Conservation (phyloP, 2,888 invertebrate genomes). For the Agrochola litura region DNA sequence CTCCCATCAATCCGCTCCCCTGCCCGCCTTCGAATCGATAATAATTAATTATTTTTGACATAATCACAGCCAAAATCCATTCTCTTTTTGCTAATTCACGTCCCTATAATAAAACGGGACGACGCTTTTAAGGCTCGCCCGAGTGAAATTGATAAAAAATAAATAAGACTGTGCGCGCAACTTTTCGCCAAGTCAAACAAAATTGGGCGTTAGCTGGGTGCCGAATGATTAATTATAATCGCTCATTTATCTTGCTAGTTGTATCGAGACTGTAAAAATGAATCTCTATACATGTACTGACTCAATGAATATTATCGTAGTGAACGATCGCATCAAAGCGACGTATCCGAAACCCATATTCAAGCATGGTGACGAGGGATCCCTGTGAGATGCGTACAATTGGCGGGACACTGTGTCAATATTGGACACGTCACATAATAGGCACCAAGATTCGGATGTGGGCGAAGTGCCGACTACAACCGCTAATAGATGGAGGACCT, state of each 20-base stretch:
- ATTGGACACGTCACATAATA: constrained; percentile 84
- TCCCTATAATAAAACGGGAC: constrained; percentile 90
- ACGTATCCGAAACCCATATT: constrained; percentile 78
- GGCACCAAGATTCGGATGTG: constrained; percentile 80
- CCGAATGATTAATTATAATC: constrained; percentile 83
- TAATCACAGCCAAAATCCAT: constrained; percentile 92
- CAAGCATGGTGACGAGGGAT: constrained; percentile 84
- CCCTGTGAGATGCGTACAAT: constrained; percentile 81
- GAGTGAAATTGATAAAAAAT: constrained; percentile 90
- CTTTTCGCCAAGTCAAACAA: constrained; percentile 88
- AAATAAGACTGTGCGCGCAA: constrained; percentile 85
- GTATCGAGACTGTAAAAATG: constrained; percentile 50
- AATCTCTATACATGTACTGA: constrained; percentile 38
- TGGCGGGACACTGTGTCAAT: constrained; percentile 86
- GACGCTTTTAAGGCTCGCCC: constrained; percentile 86
- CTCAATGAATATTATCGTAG: constrained; percentile 61
- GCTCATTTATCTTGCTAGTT: constrained; percentile 68
- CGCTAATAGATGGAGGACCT: constrained; percentile 83
- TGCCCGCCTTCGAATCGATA: constrained; percentile 90
- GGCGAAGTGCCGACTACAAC: constrained; percentile 77
- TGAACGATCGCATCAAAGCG: constrained; percentile 70
- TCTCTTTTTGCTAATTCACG: constrained; percentile 93
- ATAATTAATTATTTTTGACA: constrained; percentile 94
- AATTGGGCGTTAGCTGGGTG: constrained; percentile 79
- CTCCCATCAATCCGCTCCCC: constrained; percentile 87